A percentile compares a stretch with the other conserved stretches of the same genome.
Evolutionary conservation across 2,113 vertebrate species (phyloP).

Genomic region (Aleadryas rufinucha): DNA sequence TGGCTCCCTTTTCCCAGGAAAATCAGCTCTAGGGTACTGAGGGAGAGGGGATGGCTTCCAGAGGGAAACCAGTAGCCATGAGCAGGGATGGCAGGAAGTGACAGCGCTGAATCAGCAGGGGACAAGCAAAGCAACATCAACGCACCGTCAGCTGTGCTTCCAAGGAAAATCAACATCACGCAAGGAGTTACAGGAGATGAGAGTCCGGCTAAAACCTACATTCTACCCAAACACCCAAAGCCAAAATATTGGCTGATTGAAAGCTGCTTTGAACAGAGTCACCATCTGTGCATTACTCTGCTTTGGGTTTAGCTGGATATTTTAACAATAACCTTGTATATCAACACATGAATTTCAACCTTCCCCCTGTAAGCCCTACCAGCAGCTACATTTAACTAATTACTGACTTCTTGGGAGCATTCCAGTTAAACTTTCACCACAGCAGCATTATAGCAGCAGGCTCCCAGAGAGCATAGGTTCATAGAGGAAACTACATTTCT

Average conservation of each 20-base stretch:
- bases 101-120: neutral
- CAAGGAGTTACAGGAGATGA: neutral
- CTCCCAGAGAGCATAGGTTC: neutral
- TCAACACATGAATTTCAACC: neutral
- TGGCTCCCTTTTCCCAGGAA: neutral
- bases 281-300: neutral
- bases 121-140: neutral
- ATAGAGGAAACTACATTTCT: neutral
- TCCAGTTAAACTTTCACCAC: neutral
- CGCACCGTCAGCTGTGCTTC: accelerated
- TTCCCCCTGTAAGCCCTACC: neutral
- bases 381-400: neutral
- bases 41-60: neutral
- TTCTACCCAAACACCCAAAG: neutral
- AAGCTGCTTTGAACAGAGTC: neutral
- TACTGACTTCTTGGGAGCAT: neutral
- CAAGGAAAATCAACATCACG: neutral
- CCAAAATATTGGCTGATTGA: neutral
- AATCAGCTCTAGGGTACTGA: neutral
- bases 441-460: neutral
- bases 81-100: neutral
- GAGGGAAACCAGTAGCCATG: neutral
- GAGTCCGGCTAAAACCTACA: neutral
- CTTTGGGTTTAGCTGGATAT: neutral
- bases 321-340: neutral